Evolutionary conservation across 2,113 vertebrate species (phyloP), one percentile per base, ranked within the genome.

Genomic region (Plestiodon gilberti): DNA sequence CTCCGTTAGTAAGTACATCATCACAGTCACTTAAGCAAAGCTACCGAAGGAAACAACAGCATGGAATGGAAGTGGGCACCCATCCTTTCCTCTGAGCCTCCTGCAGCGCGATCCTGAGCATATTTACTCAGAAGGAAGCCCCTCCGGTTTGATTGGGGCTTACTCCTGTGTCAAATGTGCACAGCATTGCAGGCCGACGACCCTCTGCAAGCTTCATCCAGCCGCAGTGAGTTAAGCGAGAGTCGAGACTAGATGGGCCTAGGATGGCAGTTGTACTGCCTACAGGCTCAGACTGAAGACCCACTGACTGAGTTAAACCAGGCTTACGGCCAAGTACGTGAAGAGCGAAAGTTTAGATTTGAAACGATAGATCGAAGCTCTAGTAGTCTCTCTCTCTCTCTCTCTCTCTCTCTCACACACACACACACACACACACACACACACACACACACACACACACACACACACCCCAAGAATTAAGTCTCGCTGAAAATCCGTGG

Each of bases 1-100:
- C 23, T 25, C 71, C 71, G 2, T 9, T 20, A 43, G 71, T 43
- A 74, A 74, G 87, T 91, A 35, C 93, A 95, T n/a, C n/a, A n/a
- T n/a, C 91, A 77, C 89, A 75, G 86, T 92, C 95, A 90, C 95
- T 84, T 93, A 43, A 92, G 88, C 87, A 43, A 80, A 89, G 74
- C 69, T 85, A 76, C 88, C 84, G 62, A 55, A 92, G 91, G 92
- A 82, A 91, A 81, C 85, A 22, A 14, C 61, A 14, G 23, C 59
- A 6, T 6, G 18, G 38, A 48, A 8, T 48, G 43, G 43, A 48
- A 48, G 43, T 8, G 59, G 78, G 22, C 23, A 7, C 75, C 6
- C 28, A 43, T 10, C 28, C 69, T 38, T 28, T 40, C 43, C 28
- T 18, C n/a, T 8, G 11, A 18, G 9, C 20, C 8, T 11, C 14